A percentile compares a stretch with the other conserved stretches of the same genome.
Conservation (phyloP, 2,888 invertebrate genomes). For the Mechanitis messenoides region DNA sequence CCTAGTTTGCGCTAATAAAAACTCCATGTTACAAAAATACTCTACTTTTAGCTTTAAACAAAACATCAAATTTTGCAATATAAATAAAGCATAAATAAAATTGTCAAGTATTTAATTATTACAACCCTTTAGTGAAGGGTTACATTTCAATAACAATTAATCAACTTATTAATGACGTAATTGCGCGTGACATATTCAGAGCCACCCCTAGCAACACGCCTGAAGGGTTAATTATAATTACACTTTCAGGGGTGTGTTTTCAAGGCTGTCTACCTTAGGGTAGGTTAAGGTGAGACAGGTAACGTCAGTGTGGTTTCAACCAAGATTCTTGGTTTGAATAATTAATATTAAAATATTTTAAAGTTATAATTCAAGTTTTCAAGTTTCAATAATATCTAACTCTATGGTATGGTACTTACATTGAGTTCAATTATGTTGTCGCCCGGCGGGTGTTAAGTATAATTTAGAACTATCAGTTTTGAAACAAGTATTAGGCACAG, state of each 20-base stretch:
- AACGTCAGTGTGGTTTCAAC: too few species aligned
- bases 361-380: too few species aligned
- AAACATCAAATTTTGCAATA: too few species aligned
- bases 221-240: slow-evolving; percentile 25
- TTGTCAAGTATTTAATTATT: slow-evolving; percentile 31
- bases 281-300: slow-evolving; percentile 18
- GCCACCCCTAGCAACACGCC: slow-evolving; percentile 7
- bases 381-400: too few species aligned
- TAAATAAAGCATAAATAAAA: too few species aligned
- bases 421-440: neutral
- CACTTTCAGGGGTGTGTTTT: slow-evolving; percentile 18
- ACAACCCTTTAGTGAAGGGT: slow-evolving; percentile 32
- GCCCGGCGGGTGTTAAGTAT: neutral
- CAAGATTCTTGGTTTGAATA: too few species aligned
- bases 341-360: too few species aligned
- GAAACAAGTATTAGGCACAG: neutral
- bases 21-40: too few species aligned
- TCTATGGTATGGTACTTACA: neutral
- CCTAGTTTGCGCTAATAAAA: too few species aligned
- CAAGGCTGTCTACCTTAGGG: slow-evolving; percentile 15
- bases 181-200: slow-evolving; percentile 22
- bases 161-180: slow-evolving; percentile 24
- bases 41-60: too few species aligned
- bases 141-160: slow-evolving; percentile 23
- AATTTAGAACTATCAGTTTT: neutral